These are phyloP conservation scores for Agriopis marginaria DNA, from an alignment of 2,888 invertebrate genomes.

Conservation along the genomic window DNA sequence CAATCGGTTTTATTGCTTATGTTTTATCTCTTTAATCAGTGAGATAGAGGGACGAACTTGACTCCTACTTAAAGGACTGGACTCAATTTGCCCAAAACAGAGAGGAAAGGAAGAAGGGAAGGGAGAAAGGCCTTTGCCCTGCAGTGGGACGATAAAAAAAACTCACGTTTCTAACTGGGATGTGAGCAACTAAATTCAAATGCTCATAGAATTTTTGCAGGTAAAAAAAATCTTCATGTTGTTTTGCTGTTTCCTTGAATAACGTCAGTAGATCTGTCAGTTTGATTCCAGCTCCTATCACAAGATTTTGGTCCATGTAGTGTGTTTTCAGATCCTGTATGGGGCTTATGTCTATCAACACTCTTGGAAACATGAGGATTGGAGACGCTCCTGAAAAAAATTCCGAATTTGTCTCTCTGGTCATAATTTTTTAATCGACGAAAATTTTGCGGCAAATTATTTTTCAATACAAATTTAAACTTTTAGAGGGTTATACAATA, in stretches of 20 bases:
- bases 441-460: no score
- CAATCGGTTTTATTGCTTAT: no score
- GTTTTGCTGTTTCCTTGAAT: slow-evolving; percentile 66
- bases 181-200: slow-evolving; percentile 90
- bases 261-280: slow-evolving; percentile 85
- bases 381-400: slow-evolving; percentile 73
- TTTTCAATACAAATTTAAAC: no score
- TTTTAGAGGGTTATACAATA: no score
- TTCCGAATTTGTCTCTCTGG: background rate
- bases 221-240: slow-evolving; percentile 84
- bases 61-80: no score
- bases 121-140: no score
- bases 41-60: no score
- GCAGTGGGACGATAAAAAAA: no score
- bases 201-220: slow-evolving; percentile 87
- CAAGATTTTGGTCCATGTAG: slow-evolving; percentile 73
- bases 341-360: slow-evolving; percentile 88
- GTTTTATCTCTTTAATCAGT: no score
- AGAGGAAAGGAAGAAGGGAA: no score
- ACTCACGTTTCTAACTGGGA: slow-evolving; percentile 91
- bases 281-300: slow-evolving; percentile 87
- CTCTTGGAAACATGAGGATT: slow-evolving; percentile 71
- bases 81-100: no score
- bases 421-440: no score
- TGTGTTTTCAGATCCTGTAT: slow-evolving; percentile 85